Conservation (phyloP, 2,797 vertebrate species). For the Micrastur ruficollis region DNA sequence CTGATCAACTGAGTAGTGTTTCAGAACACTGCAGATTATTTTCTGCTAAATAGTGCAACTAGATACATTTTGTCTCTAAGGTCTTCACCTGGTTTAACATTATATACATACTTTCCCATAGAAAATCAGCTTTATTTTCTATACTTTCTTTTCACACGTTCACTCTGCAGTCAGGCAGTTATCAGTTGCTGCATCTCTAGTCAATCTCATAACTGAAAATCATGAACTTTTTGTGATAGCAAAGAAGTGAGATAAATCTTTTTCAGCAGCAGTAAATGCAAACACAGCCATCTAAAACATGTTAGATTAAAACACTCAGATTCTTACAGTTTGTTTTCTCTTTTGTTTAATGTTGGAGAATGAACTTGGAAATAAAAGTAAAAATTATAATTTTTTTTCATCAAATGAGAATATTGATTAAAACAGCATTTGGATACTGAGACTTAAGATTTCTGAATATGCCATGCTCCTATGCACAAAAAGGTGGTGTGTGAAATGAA, state of each 20-base stretch:
- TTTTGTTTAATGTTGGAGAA: neutral
- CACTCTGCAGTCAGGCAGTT: neutral
- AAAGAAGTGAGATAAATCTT: slow-evolving; percentile 1
- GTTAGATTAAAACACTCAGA: neutral
- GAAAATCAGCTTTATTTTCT: neutral
- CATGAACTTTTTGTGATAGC: neutral
- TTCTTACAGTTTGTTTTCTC: neutral
- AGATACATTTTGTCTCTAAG: neutral
- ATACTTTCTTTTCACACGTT: neutral
- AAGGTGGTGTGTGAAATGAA: neutral
- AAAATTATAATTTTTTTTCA: neutral
- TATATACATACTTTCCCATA: neutral
- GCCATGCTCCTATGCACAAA: neutral
- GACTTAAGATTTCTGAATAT: neutral
- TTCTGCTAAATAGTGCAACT: neutral
- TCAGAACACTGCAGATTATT: neutral
- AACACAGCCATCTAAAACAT: neutral
- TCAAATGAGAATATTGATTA: neutral
- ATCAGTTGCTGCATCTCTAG: neutral
- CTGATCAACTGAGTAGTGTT: neutral
- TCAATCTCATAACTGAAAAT: neutral
- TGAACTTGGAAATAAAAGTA: neutral
- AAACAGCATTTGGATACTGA: neutral
- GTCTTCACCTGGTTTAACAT: neutral
- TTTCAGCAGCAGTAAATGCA: neutral